Evolutionary conservation across 2,888 invertebrate genomes (phyloP).

Genomic region (Drosophila merina): DNA sequence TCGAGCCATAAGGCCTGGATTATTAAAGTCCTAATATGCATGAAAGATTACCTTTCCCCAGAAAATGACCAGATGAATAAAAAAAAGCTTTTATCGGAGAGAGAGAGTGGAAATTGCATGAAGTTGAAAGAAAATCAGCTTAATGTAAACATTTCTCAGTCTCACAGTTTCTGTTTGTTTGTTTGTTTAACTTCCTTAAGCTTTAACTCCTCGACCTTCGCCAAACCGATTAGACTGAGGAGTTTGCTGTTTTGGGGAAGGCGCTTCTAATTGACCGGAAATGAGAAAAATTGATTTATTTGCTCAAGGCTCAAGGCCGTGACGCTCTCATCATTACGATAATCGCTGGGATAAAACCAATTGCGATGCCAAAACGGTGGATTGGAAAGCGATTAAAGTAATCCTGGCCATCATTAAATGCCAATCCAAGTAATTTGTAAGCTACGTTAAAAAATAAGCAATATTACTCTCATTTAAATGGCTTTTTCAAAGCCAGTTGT

Average conservation of each 20-base stretch:
- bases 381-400: slow-evolving; percentile 38
- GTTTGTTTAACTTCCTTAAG: slow-evolving; percentile 2
- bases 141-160: slow-evolving; percentile 17
- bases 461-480: slow-evolving; percentile 46
- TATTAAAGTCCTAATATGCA: slow-evolving; percentile 70
- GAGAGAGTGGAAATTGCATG: slow-evolving; percentile 7
- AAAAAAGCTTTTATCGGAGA: background rate
- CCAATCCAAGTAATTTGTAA: slow-evolving; percentile 21
- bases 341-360: slow-evolving; percentile 30
- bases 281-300: slow-evolving; percentile 47
- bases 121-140: slow-evolving; percentile 4
- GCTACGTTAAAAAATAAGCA: slow-evolving; percentile 4
- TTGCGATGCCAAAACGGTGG: slow-evolving; percentile 43
- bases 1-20: slow-evolving; percentile 60
- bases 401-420: slow-evolving; percentile 15
- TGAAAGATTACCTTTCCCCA: slow-evolving; percentile 3
- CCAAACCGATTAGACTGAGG: slow-evolving; percentile 41
- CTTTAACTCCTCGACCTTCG: slow-evolving; percentile 19
- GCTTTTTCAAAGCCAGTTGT: slow-evolving; percentile 35
- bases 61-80: slow-evolving; percentile 5
- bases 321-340: slow-evolving; percentile 23
- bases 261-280: slow-evolving; percentile 61
- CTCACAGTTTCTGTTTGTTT: slow-evolving; percentile 12
- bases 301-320: slow-evolving; percentile 29
- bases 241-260: slow-evolving; percentile 30